Evolutionary conservation across 2,113 vertebrate genomes (phyloP).

Genomic region (Hylia prasina): DNA sequence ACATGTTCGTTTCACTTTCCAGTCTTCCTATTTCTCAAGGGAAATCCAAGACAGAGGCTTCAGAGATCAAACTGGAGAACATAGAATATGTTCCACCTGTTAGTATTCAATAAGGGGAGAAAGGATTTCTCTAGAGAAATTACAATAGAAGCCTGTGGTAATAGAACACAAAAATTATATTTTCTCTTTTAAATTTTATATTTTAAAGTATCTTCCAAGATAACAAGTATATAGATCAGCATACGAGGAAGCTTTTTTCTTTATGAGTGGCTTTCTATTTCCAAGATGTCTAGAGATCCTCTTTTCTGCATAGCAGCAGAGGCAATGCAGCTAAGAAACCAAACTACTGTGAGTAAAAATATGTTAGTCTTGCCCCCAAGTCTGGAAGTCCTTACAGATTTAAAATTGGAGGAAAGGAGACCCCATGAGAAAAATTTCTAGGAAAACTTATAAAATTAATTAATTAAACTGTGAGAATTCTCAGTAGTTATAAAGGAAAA

Average conservation of each 20-base stretch:
- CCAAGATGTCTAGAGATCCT: background rate
- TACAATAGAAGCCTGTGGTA: background rate
- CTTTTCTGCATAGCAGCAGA: background rate
- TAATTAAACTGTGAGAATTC: background rate
- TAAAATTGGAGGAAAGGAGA: background rate
- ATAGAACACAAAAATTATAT: background rate
- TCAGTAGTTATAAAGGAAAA: background rate
- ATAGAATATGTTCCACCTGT: background rate
- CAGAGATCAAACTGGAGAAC: background rate
- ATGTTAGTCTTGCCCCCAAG: background rate
- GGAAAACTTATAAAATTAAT: background rate
- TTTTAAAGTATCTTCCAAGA: background rate
- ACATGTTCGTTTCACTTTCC: background rate
- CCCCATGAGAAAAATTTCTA: background rate
- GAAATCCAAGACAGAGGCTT: background rate
- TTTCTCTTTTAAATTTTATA: background rate
- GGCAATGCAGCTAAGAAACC: background rate
- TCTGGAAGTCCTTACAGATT: background rate
- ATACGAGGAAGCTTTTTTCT: background rate
- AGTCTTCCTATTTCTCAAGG: background rate
- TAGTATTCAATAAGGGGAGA: background rate
- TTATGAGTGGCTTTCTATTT: background rate
- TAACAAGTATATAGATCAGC: background rate
- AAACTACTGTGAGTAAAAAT: background rate
- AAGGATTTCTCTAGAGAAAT: background rate